Conservation (phyloP, 1,140 invertebrate genomes). For the Drosophila mauritiana region DNA sequence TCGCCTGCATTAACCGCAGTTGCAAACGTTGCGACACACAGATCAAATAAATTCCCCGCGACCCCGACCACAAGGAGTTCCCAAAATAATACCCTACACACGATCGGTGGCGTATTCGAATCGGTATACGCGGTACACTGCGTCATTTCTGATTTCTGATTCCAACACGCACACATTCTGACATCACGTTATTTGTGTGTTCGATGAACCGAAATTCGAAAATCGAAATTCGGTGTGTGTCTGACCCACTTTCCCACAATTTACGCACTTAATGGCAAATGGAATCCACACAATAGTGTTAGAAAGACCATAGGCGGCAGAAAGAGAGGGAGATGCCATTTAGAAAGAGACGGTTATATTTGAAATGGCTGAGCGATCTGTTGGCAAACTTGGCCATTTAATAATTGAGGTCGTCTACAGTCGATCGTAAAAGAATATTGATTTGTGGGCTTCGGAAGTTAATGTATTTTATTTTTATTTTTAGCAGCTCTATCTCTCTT, state of each 20-base stretch:
- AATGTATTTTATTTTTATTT: constrained; percentile 10
- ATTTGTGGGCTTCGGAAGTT: constrained; percentile 25
- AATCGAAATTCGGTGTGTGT: constrained; percentile 50
- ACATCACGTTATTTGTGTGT: constrained; percentile 71
- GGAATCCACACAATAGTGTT: constrained; percentile 64
- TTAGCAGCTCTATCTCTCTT: background rate
- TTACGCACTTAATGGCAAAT: constrained; percentile 79
- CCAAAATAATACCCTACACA: constrained; percentile 23
- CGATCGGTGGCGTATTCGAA: constrained; percentile 38
- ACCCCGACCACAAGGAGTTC: background rate
- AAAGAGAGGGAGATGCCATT: constrained; percentile 7
- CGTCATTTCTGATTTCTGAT: constrained; percentile 31
- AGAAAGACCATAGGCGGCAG: constrained; percentile 14
- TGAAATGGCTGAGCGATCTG: constrained; percentile 2
- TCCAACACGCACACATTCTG: constrained; percentile 25
- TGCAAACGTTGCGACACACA: constrained; percentile 33
- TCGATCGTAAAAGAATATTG: constrained; percentile 53
- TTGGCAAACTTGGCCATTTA: constrained; percentile 31
- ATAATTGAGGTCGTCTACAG: constrained; percentile 57
- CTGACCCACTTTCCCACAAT: constrained; percentile 75
- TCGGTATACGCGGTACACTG: constrained; percentile 29
- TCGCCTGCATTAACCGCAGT: constrained; percentile 26
- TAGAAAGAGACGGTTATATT: background rate
- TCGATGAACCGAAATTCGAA: constrained; percentile 78
- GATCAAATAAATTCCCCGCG: constrained; percentile 24